Conservation (phyloP, 2,113 vertebrate species). For the Lynx canadensis region DNA sequence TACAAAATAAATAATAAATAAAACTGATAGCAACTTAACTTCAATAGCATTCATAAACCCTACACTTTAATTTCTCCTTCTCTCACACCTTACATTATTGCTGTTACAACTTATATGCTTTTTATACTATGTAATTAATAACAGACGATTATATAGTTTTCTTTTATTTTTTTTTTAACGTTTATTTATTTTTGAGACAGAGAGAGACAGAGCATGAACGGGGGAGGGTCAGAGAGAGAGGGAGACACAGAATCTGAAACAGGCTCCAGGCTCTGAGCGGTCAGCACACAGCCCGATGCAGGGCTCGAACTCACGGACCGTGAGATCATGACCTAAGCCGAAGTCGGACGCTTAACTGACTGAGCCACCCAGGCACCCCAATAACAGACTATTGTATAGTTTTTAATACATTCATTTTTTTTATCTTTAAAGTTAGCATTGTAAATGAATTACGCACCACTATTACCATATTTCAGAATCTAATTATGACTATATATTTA, state of each 20-base stretch:
- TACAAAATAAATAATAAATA: background rate
- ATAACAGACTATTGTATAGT: background rate
- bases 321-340: too few relatives aligned
- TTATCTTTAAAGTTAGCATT: background rate
- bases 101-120: background rate
- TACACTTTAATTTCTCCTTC: background rate
- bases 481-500: background rate
- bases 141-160: background rate
- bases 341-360: too few relatives aligned
- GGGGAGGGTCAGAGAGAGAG: too few relatives aligned
- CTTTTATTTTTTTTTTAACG: too few relatives aligned
- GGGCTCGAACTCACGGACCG: too few relatives aligned
- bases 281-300: too few relatives aligned
- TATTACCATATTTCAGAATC: background rate
- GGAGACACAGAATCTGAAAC: too few relatives aligned
- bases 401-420: background rate
- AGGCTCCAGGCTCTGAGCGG: too few relatives aligned
- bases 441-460: background rate
- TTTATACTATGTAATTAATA: background rate
- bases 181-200: too few relatives aligned
- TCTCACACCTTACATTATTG: background rate
- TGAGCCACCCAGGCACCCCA: background rate
- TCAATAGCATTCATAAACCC: background rate
- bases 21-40: background rate
- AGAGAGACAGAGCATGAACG: too few relatives aligned